Conservation (phyloP, 2,888 invertebrate genomes). For the Caenorhabditis wallacei region DNA sequence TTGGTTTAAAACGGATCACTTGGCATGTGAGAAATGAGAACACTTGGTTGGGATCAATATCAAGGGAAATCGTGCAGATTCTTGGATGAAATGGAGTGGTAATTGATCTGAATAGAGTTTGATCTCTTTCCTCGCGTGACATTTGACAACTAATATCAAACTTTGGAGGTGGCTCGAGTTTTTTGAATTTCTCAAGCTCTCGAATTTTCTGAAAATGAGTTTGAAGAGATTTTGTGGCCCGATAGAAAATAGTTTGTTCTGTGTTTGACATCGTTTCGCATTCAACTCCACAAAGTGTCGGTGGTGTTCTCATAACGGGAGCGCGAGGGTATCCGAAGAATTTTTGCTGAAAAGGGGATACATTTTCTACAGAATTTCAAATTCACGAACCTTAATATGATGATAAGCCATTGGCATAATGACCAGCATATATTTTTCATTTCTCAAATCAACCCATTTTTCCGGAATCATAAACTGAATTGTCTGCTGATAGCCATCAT, state of each 20-base stretch:
- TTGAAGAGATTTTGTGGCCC: slow-evolving; percentile 6
- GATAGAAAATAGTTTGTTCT: not conserved
- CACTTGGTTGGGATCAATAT: not conserved
- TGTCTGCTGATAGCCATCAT: not conserved
- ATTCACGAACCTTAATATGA: not conserved
- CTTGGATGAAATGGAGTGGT: not conserved
- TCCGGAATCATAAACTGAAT: slow-evolving; percentile 24
- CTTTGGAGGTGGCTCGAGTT: too few species aligned
- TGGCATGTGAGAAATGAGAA: slow-evolving; percentile 23
- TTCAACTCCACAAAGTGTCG: not conserved
- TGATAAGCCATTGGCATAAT: slow-evolving; percentile 27
- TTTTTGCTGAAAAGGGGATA: not conserved
- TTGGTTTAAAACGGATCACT: not conserved
- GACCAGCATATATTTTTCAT: slow-evolving; percentile 16
- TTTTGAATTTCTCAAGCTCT: too few species aligned
- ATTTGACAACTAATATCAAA: too few species aligned
- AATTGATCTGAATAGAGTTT: not conserved
- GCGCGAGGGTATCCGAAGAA: not conserved
- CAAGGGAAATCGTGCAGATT: not conserved
- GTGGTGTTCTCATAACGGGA: not conserved
- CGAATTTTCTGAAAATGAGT: not conserved
- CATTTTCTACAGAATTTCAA: not conserved
- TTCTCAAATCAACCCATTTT: not conserved
- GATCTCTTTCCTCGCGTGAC: not conserved
- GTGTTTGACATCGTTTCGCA: not conserved